phyloP scores from a whole-genome alignment of 1,140 invertebrate genomes.

The Tyrophagus putrescentiae region DNA sequence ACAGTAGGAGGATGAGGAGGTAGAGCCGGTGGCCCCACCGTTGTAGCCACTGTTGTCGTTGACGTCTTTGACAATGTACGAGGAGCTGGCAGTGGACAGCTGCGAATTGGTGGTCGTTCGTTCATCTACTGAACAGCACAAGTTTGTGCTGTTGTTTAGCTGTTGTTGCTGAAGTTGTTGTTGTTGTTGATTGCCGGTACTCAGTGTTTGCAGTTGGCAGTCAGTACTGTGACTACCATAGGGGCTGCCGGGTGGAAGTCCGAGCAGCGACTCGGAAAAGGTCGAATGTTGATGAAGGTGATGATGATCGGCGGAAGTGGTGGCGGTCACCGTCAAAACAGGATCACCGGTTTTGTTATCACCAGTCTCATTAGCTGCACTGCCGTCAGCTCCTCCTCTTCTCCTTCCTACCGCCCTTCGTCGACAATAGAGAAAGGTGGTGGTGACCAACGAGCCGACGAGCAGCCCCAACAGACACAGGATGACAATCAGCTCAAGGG shows the following conservation, averaged over 20 bases:
- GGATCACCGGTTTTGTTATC: too few species aligned
- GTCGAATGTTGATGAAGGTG: not conserved
- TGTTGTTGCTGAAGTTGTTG: not conserved
- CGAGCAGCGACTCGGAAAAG: not conserved
- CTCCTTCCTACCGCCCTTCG: too few species aligned
- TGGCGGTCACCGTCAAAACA: not conserved
- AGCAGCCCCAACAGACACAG: not conserved
- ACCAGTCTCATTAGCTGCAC: too few species aligned
- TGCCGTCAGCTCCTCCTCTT: too few species aligned
- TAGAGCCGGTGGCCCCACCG: too few species aligned
- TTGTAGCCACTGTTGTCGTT: too few species aligned
- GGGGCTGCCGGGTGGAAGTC: not conserved
- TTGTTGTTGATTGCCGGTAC: not conserved
- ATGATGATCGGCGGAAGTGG: not conserved
- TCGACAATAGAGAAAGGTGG: conserved; percentile 3
- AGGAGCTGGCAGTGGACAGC: too few species aligned
- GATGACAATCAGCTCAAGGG: not conserved
- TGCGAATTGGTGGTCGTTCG: too few species aligned
- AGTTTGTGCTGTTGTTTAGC: too few species aligned
- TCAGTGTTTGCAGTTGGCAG: not conserved
- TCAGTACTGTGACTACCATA: not conserved
- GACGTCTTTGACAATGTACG: too few species aligned
- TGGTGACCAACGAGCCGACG: not conserved
- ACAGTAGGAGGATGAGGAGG: too few species aligned
- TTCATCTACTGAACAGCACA: too few species aligned